Evolutionary conservation across 2,888 invertebrate species (phyloP), one percentile per base, ranked within the genome.

Genomic region (Agrotis segetum): DNA sequence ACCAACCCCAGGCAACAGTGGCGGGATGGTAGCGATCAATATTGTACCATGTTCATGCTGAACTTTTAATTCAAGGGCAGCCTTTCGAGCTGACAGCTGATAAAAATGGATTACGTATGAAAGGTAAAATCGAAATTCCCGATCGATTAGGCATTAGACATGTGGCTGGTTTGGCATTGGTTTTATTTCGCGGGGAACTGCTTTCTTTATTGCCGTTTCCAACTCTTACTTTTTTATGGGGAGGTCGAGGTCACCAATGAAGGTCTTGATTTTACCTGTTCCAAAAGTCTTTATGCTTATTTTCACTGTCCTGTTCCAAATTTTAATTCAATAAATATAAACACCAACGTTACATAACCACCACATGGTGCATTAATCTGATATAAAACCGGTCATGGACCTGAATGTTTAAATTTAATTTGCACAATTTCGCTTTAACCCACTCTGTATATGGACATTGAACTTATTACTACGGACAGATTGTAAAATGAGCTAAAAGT

Each of bases 1-100:
- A 89, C 87, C 88, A 85, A 79, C 72, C 79, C 81, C 47, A 67
- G 73, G 76, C 69, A 69, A 82, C 82, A 71, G 75, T 74, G 65
- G 79, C 53, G 75, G 88, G 88, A 89, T 90, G 85, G 88, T 84
- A 78, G 82, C 88, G 92, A 92, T 92, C 92, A 89, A 92, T 92
- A 92, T 82, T 82, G 81, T 85, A 87, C 85, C 86, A 85, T 81
- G 85, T 80, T 85, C 79, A 83, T 74, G 71, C 82, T 88, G 71
- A 88, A 88, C 86, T 89, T 89, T 87, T 83, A 83, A 85, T 87
- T 89, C 90, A 91, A 91, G 91, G 92, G 84, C 90, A 85, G 67
- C 65, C 61, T 70, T 72, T 66, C 78, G 68, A 75, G 69, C 73
- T 76, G 53, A 58, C 73, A 77, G 71, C 77, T 82, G 77, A 74